Evolutionary conservation across 2,888 invertebrate genomes (phyloP), one percentile per base, ranked within the genome.

Genomic region (Drosophila mimetica): DNA sequence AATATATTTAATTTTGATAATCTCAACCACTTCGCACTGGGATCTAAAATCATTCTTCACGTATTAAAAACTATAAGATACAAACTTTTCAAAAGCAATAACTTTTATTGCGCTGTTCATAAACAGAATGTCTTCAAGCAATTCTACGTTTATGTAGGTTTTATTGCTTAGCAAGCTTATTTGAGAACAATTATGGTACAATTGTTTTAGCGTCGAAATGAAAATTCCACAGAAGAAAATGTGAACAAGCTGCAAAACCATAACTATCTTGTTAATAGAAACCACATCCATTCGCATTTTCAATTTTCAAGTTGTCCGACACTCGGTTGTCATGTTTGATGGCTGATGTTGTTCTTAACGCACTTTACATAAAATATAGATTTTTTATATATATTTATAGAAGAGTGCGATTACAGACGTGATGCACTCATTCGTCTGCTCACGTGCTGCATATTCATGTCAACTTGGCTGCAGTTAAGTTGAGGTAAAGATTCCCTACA

Each of bases 381-480:
- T 48, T 13, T 28, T 11, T 18, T 32, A 18, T 30, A 47, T 53
- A 13, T 41, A 16, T 46, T 25, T 22, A 30, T 18, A 25, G 18
- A 51, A 13, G 57, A 34, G 28, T 44, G 47, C 32, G 20, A 41
- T 18, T 34, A 41, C 32, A 25, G 13, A 64, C 32, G 63, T 44
- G 51, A 22, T 22, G 50, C 34, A 51, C 63, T 36, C 63, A 44
- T 36, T 36, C 42, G 64, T 37, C 65, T 46, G 54, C 63, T 39
- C 70, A 71, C 71, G 70, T 71, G 50, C 71, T 50, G 63, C 63
- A 69, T 59, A 67, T 71, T 59, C 66, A 66, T 69, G 74, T 39
- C 60, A 39, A 18, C 36, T 51, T 52, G 63, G 6, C 36, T 37
- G 36, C 32, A 50, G 36, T 48, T 37, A 50, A 44, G 34, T 16